phyloP scores from a whole-genome alignment of 2,113 vertebrate genomes.

The Scolopax mira region DNA sequence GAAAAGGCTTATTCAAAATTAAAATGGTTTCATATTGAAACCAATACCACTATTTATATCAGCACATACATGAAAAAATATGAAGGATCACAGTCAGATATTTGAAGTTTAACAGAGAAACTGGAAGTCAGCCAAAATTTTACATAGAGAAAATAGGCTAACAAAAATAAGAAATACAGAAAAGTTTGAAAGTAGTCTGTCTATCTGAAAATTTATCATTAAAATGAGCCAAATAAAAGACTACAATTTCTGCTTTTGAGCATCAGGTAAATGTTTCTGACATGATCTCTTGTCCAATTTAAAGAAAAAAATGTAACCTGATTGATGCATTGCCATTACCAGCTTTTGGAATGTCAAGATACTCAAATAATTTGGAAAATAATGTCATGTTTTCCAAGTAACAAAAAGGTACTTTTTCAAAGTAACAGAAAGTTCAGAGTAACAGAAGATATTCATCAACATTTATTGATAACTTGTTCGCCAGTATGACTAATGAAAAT shows the following conservation, averaged over 20 bases:
- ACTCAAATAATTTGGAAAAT: background rate
- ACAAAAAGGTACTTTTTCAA: no score
- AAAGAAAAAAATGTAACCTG: background rate
- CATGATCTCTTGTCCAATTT: background rate
- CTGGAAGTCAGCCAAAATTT: background rate
- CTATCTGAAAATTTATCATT: background rate
- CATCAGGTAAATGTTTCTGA: background rate
- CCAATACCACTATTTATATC: background rate
- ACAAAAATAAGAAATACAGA: background rate
- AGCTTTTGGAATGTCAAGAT: background rate
- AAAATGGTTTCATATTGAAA: background rate
- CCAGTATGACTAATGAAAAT: background rate
- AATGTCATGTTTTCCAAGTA: background rate
- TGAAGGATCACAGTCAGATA: background rate
- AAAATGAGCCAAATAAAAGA: background rate
- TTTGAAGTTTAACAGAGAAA: background rate
- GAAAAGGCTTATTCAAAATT: background rate
- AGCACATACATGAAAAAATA: background rate
- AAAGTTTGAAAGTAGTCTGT: background rate
- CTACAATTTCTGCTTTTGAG: background rate
- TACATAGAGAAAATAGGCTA: background rate
- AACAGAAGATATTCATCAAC: background rate
- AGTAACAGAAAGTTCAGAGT: background rate
- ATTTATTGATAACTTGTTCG: background rate
- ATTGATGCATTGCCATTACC: background rate